phyloP scores from a whole-genome alignment of 1,140 invertebrate genomes.

The Camponotus pennsylvanicus region DNA sequence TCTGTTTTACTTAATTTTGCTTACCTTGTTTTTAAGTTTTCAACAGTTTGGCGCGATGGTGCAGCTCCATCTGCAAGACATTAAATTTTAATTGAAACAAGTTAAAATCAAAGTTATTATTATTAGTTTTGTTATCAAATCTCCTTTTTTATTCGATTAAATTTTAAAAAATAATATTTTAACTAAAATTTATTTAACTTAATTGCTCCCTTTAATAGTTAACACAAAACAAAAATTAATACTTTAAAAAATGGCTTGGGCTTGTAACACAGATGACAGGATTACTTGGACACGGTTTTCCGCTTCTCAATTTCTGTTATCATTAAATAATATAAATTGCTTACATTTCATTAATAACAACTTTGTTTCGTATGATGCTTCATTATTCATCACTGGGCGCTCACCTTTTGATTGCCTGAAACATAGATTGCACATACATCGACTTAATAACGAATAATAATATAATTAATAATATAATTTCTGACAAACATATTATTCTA shows the following conservation, averaged over 20 bases:
- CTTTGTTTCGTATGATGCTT: slow-evolving; percentile 33
- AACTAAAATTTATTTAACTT: background rate
- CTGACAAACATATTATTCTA: background rate
- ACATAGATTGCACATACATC: background rate
- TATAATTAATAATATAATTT: background rate
- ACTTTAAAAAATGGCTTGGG: slow-evolving; percentile 40
- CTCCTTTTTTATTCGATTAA: background rate
- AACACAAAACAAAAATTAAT: slow-evolving; percentile 22
- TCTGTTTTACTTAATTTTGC: slow-evolving; percentile 28
- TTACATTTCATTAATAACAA: slow-evolving; percentile 42
- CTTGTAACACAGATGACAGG: slow-evolving; percentile 38
- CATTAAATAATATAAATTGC: slow-evolving; percentile 44
- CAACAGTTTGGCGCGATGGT: slow-evolving; percentile 64
- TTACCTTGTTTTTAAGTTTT: slow-evolving; percentile 80
- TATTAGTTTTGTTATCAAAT: background rate
- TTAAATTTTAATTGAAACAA: background rate
- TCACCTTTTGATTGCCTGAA: slow-evolving; percentile 54
- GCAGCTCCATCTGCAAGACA: slow-evolving; percentile 72
- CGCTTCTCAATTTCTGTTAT: slow-evolving; percentile 50
- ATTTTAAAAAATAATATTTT: background rate
- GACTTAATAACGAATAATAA: slow-evolving; percentile 24
- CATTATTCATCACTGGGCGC: slow-evolving; percentile 27
- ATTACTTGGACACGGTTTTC: slow-evolving; percentile 53
- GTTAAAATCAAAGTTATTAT: background rate
- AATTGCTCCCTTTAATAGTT: slow-evolving; percentile 11